Evolutionary conservation across 2,113 vertebrate species (phyloP).

Genomic region (Daubentonia madagascariensis): DNA sequence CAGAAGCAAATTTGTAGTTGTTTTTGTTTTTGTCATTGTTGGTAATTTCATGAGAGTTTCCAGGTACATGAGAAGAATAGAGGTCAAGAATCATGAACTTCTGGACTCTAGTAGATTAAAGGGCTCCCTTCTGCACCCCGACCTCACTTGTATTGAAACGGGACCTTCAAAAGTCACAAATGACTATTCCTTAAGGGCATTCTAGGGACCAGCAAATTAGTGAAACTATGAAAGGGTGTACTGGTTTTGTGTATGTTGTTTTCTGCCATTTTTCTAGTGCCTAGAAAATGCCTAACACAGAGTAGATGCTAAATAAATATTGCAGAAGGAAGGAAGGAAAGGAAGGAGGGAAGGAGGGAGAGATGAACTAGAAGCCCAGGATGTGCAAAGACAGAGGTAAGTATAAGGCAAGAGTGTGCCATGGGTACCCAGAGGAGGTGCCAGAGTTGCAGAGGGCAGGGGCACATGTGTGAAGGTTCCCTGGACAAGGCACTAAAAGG

Average conservation of each 20-base stretch:
- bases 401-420: fast-evolving
- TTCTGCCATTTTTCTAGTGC: not conserved
- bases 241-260: not conserved
- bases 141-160: not conserved
- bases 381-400: not conserved
- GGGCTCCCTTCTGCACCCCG: not conserved
- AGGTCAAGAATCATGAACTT: not conserved
- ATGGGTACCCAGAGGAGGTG: fast-evolving
- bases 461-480: not conserved
- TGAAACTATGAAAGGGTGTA: not conserved
- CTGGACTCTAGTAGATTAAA: not conserved
- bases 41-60: not conserved
- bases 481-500: not conserved
- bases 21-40: not conserved
- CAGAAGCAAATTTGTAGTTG: not conserved
- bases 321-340: not conserved
- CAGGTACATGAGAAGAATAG: not conserved
- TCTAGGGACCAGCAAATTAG: not conserved
- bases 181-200: not conserved
- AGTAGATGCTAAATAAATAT: not conserved
- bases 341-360: not conserved
- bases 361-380: too few relatives aligned
- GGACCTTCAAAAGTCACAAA: not conserved
- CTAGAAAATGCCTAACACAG: not conserved
- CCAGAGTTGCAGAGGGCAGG: not conserved